Evolutionary conservation across 1,140 invertebrate species (phyloP).

Genomic region (Gryon sp.): DNA sequence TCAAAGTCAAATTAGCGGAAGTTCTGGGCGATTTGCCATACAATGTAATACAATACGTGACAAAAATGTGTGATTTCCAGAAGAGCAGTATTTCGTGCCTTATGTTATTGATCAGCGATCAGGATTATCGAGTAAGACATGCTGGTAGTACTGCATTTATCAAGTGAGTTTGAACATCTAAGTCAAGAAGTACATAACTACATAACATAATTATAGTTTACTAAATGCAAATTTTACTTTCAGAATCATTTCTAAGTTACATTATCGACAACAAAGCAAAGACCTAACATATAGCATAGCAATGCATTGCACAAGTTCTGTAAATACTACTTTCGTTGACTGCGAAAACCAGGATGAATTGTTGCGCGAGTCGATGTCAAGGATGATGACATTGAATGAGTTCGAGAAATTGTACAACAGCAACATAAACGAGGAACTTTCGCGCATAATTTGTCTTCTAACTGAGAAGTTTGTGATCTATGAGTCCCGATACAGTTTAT

Average conservation of each 20-base stretch:
- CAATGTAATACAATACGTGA: slow-evolving; percentile 78
- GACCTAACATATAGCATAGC: slow-evolving; percentile 47
- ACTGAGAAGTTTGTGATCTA: slow-evolving; percentile 69
- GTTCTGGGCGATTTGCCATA: slow-evolving; percentile 82
- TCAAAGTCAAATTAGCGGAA: slow-evolving; percentile 87
- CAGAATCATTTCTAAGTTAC: slow-evolving; percentile 79
- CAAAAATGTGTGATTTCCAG: slow-evolving; percentile 79
- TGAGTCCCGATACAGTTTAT: slow-evolving; percentile 74
- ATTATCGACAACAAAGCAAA: slow-evolving; percentile 75
- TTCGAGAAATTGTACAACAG: slow-evolving; percentile 44
- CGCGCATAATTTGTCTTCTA: slow-evolving; percentile 65
- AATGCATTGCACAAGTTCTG: slow-evolving; percentile 8
- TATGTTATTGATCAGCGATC: slow-evolving; percentile 85
- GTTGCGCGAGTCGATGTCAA: slow-evolving; percentile 35
- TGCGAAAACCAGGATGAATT: no score
- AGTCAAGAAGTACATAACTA: no score
- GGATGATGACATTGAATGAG: slow-evolving; percentile 30
- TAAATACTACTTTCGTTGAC: no score
- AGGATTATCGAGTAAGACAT: slow-evolving; percentile 88
- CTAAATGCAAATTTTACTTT: slow-evolving; percentile 47
- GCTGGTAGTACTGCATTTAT: slow-evolving; percentile 85
- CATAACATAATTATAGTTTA: no score
- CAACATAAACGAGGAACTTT: slow-evolving; percentile 65
- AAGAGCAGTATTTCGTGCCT: slow-evolving; percentile 83
- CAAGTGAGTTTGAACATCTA: no score